Conservation (phyloP, 2,888 invertebrate genomes). For the Trisateles emortualis region DNA sequence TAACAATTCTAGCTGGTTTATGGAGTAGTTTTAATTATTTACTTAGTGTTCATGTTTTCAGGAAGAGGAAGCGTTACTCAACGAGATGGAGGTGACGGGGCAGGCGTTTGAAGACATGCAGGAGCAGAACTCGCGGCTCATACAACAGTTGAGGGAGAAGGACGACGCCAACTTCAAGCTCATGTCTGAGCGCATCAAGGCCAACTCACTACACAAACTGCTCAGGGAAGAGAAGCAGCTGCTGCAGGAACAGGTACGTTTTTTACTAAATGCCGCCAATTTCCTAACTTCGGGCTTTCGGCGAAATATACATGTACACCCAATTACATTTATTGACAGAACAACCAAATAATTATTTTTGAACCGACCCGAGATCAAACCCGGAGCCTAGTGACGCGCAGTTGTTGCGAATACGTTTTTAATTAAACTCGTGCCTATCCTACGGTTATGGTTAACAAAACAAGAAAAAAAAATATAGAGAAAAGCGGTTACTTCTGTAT, state of each 20-base stretch:
- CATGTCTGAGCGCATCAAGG: conserved; percentile 98
- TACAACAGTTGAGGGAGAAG: conserved; percentile 98
- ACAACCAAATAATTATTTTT: too few relatives aligned
- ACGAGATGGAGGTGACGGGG: conserved; percentile 99
- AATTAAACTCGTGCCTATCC: too few relatives aligned
- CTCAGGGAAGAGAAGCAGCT: conserved; percentile 98
- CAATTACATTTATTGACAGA: too few relatives aligned
- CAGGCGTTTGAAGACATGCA: conserved; percentile 99
- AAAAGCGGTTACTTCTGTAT: too few relatives aligned
- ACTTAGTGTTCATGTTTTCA: conserved; percentile 58
- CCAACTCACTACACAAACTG: conserved; percentile 97
- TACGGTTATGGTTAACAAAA: too few relatives aligned
- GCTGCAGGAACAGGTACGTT: conserved; percentile 93
- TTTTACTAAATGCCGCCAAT: background rate
- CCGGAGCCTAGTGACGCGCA: too few relatives aligned
- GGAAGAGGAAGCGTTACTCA: conserved; percentile 98
- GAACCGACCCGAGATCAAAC: too few relatives aligned
- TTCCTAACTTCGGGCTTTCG: too few relatives aligned
- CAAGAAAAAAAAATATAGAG: too few relatives aligned
- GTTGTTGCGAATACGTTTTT: too few relatives aligned
- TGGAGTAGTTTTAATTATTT: background rate
- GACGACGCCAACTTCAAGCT: conserved; percentile 99
- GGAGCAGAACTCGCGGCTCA: conserved; percentile 97
- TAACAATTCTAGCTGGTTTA: too few relatives aligned
- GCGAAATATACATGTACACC: too few relatives aligned